Evolutionary conservation across 2,797 vertebrate species (phyloP), one percentile per base, ranked within the genome.

Genomic region (Sebastes cheni): DNA sequence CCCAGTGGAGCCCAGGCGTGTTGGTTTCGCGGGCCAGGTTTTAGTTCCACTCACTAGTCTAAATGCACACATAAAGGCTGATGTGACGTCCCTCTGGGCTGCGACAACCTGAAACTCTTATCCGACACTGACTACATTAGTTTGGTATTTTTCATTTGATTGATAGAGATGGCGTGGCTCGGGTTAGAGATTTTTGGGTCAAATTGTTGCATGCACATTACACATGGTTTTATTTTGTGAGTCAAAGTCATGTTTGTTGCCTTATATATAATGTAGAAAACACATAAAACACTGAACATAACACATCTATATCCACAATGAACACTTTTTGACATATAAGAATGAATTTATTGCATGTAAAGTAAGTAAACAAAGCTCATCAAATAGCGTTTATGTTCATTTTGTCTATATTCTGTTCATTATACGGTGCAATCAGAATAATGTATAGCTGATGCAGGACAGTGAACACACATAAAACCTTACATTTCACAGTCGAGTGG

Each of bases 41-140:
- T 94, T 92, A 91, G 78, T 93, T 94, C 92, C 93, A 94, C 88
- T 93, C 91, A 90, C 86, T 93, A 83, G 89, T 90, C 92, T 92
- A 87, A 90, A 90, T 84, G 83, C 68, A 85, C 88, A 92, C 88
- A 87, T 70, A 81, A 69, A 86, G 73, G 84, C 78, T 88, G 83
- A 93, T 93, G 90, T 84, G 86, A 82, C 71, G 73, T 91, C 90
- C 88, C 86, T 74, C 6, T 73, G 77, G 84, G 85, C 70, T 16
- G 14, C 83, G 66, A 82, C 81, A 87, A 89, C 61, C 77, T 79
- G 73, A 84, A 80, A 77, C 75, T 85, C 76, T 79, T 52, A 74
- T 78, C 62, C 56, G 71, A 88, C 61, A 59, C 77, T 65, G 78
- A 86, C 80, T 66, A 71, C 79, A 88, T 90, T 80, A 75, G 62